phyloP scores from a whole-genome alignment of 2,797 vertebrate genomes.

The Characodon lateralis region DNA sequence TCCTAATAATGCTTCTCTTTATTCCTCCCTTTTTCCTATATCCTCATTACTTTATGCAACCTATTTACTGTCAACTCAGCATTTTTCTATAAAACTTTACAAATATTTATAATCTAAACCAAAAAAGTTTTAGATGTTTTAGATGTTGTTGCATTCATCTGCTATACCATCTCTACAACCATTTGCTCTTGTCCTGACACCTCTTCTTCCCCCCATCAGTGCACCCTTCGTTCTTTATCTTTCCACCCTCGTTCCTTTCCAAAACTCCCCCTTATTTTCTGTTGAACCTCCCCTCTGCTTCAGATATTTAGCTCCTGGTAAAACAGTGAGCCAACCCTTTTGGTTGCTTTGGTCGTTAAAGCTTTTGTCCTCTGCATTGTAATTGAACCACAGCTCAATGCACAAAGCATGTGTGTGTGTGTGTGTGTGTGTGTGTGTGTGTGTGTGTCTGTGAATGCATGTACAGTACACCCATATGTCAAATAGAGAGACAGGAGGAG shows the following conservation, averaged over 20 bases:
- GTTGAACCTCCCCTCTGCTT: constrained; percentile 44
- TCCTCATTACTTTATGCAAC: not conserved
- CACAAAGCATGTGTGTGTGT: constrained; percentile 62
- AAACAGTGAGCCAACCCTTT: constrained; percentile 87
- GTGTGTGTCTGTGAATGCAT: constrained; percentile 23
- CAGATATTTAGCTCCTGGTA: constrained; percentile 92
- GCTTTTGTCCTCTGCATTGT: constrained; percentile 79
- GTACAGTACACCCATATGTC: constrained; percentile 38
- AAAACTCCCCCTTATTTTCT: constrained; percentile 54
- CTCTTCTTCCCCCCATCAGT: constrained; percentile 5
- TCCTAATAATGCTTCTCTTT: not conserved
- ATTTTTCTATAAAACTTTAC: not conserved
- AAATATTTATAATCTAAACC: not conserved
- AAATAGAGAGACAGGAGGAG: constrained; percentile 35
- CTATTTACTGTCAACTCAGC: not conserved
- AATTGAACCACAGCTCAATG: constrained; percentile 79
- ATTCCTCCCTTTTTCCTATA: not conserved
- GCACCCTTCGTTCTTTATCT: constrained; percentile 5
- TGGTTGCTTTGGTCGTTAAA: constrained; percentile 86
- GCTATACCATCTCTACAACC: constrained; percentile 38
- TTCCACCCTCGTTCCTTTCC: constrained; percentile 10
- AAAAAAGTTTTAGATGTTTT: constrained; percentile 9
- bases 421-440: constrained; percentile 25
- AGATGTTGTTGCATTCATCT: constrained; percentile 34
- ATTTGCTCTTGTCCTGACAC: constrained; percentile 12